These are phyloP conservation scores for Eilema griseolum DNA, from an alignment of 2,888 invertebrate genomes.

Conservation along the genomic window DNA sequence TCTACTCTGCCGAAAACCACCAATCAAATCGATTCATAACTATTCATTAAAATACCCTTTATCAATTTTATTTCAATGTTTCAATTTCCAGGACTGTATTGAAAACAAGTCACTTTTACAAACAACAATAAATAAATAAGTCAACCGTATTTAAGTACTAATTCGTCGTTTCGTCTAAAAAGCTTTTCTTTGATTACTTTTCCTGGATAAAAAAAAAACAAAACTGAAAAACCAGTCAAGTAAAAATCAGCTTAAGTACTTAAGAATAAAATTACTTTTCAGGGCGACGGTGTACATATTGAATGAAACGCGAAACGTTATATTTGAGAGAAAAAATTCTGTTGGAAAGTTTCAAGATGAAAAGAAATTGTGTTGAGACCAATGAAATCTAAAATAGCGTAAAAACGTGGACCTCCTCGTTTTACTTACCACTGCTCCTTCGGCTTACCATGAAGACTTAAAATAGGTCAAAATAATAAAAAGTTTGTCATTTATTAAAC, in stretches of 20 bases:
- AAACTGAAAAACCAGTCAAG: slow-evolving; percentile 9
- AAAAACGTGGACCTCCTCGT: no score
- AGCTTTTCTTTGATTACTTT: slow-evolving; percentile 24
- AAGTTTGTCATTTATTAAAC: no score
- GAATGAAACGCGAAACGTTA: slow-evolving; percentile 9
- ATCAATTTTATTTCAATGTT: background rate
- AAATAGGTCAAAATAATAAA: no score
- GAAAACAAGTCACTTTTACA: background rate
- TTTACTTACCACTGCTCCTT: no score
- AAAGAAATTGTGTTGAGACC: background rate
- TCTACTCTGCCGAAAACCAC: no score
- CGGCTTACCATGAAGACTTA: no score
- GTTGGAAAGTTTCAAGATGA: slow-evolving; percentile 11
- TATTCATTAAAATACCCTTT: no score
- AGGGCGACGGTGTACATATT: slow-evolving; percentile 17
- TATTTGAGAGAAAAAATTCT: slow-evolving; percentile 22
- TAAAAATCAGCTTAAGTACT: slow-evolving; percentile 18
- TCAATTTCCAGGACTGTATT: background rate
- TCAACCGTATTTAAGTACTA: slow-evolving; percentile 16
- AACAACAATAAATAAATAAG: slow-evolving; percentile 22
- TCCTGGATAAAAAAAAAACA: slow-evolving; percentile 21
- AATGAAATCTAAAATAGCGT: no score
- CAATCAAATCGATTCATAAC: no score
- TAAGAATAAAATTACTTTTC: slow-evolving; percentile 20
- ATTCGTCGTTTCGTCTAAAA: slow-evolving; percentile 18